Conservation (phyloP, 2,797 vertebrate species). For the Halcyon smyrnensis region DNA sequence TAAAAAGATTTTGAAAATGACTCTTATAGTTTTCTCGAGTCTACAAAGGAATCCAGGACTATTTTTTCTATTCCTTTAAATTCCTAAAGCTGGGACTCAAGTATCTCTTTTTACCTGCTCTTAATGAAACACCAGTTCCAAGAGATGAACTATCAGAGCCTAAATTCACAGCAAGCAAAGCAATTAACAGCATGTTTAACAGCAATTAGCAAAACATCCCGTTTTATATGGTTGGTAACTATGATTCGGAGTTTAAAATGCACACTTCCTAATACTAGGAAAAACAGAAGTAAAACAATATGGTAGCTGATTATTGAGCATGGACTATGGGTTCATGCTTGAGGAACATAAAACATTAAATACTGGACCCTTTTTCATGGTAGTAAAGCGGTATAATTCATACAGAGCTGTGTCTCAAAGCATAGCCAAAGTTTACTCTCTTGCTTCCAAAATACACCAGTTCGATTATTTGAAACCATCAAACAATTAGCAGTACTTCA, state of each 20-base stretch:
- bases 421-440: not conserved
- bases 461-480: not conserved
- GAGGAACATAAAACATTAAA: not conserved
- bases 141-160: not conserved
- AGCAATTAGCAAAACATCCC: not conserved
- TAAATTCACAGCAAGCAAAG: not conserved
- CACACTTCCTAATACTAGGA: not conserved
- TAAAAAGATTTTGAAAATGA: not conserved
- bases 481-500: not conserved
- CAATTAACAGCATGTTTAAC: constrained; percentile 14
- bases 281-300: not conserved
- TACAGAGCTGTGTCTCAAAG: not conserved
- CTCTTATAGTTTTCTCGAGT: not conserved
- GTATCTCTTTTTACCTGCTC: not conserved
- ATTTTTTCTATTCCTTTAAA: not conserved
- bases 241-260: not conserved
- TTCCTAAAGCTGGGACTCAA: not conserved
- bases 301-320: not conserved
- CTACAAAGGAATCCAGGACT: not conserved
- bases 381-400: not conserved
- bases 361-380: not conserved
- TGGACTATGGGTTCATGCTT: not conserved
- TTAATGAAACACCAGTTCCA: not conserved
- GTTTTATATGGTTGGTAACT: not conserved
- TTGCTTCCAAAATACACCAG: not conserved